These are phyloP conservation scores for Hydropsyche tenuis DNA, from an alignment of 1,140 invertebrate species.

Conservation along the genomic window DNA sequence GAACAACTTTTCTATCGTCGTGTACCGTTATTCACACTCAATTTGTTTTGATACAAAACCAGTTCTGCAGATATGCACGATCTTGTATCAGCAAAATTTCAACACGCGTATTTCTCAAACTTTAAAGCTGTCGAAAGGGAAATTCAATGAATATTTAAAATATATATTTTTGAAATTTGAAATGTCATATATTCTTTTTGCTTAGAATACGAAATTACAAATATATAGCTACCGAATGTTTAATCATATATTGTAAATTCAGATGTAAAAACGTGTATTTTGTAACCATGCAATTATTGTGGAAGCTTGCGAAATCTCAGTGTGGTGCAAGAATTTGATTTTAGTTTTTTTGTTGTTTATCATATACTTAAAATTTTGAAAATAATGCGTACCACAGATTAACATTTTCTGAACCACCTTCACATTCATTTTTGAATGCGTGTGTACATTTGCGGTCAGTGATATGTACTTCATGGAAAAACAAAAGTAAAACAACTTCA, in stretches of 20 bases:
- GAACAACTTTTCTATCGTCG: constrained; percentile 18
- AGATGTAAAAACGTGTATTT: too few relatives aligned
- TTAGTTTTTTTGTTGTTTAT: background rate
- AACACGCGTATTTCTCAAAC: constrained; percentile 10
- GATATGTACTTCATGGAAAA: constrained; percentile 19
- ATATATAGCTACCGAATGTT: too few relatives aligned
- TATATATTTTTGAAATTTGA: too few relatives aligned
- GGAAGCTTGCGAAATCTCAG: too few relatives aligned
- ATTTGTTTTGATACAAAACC: constrained; percentile 37
- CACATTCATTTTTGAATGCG: background rate
- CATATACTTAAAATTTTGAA: background rate
- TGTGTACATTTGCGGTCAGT: background rate
- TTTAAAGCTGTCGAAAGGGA: background rate
- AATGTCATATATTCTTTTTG: too few relatives aligned
- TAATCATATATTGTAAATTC: too few relatives aligned
- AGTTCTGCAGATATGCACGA: constrained; percentile 27
- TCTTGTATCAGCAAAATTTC: constrained; percentile 9
- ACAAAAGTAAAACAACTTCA: constrained; percentile 25
- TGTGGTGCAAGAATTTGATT: background rate
- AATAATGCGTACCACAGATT: constrained; percentile 8
- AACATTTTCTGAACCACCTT: constrained; percentile 10
- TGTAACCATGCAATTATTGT: too few relatives aligned
- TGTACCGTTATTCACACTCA: constrained; percentile 14
- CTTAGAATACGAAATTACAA: too few relatives aligned
- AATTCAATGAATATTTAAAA: too few relatives aligned